Evolutionary conservation across 2,113 vertebrate species (phyloP), one percentile per base, ranked within the genome.

Genomic region (Phalacrocorax pelagicus): DNA sequence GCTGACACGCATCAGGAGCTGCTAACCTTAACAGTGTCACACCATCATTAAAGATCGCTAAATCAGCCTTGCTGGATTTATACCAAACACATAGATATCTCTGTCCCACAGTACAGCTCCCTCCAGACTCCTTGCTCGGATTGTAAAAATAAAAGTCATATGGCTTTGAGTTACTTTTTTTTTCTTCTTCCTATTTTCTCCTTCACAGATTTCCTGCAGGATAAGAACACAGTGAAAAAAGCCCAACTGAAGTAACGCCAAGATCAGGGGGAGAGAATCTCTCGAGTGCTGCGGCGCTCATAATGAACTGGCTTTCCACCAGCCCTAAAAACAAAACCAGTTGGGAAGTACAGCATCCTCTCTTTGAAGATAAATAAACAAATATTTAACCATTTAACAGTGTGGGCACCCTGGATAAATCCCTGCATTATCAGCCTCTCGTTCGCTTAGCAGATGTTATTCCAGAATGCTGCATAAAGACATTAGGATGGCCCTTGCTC

Each of bases 201-300:
- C 91, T 91, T 87, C 70, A 69, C 78, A 97, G 95, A 96, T 95
- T 95, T 97, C 96, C 94, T 97, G 87, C 81, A 95, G 92, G 91
- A 89, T 94, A 96, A 92, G 91, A 91, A 85, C 84, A 40, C 74
- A 70, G 84, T 1, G 1, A 55, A 93, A 90, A 78, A 58, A 61
- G 70, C 46, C 78, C 59, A 88, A 88, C 79, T 95, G 96, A 97
- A 97, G 92, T 65, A 88, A 95, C 2, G 95, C 96, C 96, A 97
- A 94, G 74, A 94, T 87, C 91, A 92, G 94, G 95, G 83, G 75
- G 81, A 82, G 96, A 94, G 74, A 80, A 89, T 47, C 77, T 91
- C 89, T 81, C 3, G 0, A 92, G 87, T 46, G 78, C 91, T 90
- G 87, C 14, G 4, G 74, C 6, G 2, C 78, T 95, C 71, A 61